Evolutionary conservation across 2,888 invertebrate genomes (phyloP), one percentile per base, ranked within the genome.

Genomic region (Temnothorax rugatulus): DNA sequence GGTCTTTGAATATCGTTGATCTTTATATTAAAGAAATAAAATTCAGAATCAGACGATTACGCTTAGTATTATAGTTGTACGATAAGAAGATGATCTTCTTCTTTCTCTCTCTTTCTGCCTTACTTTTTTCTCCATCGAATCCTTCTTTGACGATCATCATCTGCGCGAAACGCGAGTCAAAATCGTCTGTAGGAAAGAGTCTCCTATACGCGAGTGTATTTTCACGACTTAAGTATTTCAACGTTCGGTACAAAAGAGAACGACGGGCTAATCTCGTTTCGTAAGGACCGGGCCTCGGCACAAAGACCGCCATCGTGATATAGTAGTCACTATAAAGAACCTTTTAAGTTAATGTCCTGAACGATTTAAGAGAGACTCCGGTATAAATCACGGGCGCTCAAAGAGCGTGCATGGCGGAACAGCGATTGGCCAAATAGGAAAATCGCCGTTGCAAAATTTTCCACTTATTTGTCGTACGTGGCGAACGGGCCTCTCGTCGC

Each of bases 301-400:
- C 88, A 88, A 89, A 89, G 84, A 75, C 84, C 54, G 59, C 38
- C 76, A 52, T 54, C 76, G 64, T 81, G 84, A 84, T 84, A 81
- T 73, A 85, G 61, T 77, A 73, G 79, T 84, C 82, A 82, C 82
- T 83, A 77, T 86, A 84, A 85, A 87, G 82, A 82, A 82, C 89
- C 88, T 88, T 85, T 89, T 87, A 88, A 89, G 86, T 88, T 89
- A 86, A 89, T 89, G 88, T 86, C 71, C 84, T 74, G 82, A 88
- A 84, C 88, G 88, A 84, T 86, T 88, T 88, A 84, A 89, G 76
- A 89, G 84, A 87, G 87, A 83, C 84, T 86, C 82, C 52, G 54
- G 64, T 74, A 83, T 85, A 84, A 88, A 89, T 89, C 87, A 84
- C 54, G 73, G 77, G 74, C 64, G 38, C 79, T 85, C 69, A 85